Evolutionary conservation across 2,113 vertebrate species (phyloP).

Genomic region (Pachyramphus minor): DNA sequence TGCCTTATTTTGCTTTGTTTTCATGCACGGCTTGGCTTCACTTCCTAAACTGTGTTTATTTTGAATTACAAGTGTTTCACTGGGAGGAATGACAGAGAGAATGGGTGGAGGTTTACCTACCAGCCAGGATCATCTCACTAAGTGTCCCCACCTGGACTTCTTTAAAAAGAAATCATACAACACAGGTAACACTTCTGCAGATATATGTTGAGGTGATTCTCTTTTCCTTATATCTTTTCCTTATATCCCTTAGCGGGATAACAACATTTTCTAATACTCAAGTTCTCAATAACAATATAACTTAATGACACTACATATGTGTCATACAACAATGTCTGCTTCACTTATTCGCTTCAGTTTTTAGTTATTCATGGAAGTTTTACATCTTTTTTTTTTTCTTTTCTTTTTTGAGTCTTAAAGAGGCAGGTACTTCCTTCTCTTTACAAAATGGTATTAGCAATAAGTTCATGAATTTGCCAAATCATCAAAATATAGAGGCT

Average conservation of each 20-base stretch:
- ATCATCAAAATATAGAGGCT: neutral
- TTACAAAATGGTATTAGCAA: neutral
- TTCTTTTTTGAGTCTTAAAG: neutral
- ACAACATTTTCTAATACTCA: neutral
- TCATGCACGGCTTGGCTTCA: neutral
- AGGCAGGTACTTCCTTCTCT: accelerated
- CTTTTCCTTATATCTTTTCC: neutral
- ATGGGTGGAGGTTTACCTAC: neutral
- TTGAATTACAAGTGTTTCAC: neutral
- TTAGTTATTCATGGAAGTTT: accelerated
- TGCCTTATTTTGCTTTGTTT: neutral
- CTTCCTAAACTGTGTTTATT: neutral
- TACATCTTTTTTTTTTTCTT: neutral
- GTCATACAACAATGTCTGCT: neutral
- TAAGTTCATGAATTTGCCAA: neutral
- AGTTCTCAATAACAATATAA: neutral
- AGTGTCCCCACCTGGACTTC: neutral
- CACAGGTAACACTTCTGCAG: neutral
- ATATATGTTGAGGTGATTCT: neutral
- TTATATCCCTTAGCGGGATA: neutral
- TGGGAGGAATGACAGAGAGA: accelerated
- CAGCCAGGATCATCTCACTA: neutral
- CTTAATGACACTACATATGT: neutral
- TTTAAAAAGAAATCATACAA: neutral
- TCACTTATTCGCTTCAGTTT: neutral